Percentiles rank a stretch among this genome's conserved stretches.
Conservation (phyloP, 2,797 vertebrate genomes). For the Echiichthys vipera region DNA sequence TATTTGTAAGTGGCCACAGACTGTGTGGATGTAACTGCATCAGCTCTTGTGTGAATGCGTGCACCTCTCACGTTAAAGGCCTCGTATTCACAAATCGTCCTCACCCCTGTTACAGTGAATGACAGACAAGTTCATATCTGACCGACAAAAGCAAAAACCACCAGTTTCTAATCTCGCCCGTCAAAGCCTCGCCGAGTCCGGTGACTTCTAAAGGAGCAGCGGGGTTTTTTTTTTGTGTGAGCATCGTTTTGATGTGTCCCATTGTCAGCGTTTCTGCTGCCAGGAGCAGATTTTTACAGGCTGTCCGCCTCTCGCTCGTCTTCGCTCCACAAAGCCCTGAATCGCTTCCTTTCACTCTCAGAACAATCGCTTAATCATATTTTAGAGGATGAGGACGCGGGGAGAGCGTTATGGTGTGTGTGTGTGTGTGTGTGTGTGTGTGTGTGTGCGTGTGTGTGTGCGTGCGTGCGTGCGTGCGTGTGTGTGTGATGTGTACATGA, state of each 20-base stretch:
- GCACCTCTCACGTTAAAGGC: neutral
- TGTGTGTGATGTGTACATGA: slow-evolving; percentile 17
- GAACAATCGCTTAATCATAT: slow-evolving; percentile 65
- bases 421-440: slow-evolving; percentile 17
- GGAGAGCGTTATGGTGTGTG: slow-evolving; percentile 30
- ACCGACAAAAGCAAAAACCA: neutral
- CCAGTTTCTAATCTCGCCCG: slow-evolving; percentile 10
- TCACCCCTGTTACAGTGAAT: neutral
- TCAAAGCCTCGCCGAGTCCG: slow-evolving; percentile 25
- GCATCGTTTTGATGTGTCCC: slow-evolving; percentile 50
- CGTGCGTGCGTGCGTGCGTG: slow-evolving; percentile 2
- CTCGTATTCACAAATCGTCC: neutral
- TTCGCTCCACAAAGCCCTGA: slow-evolving; percentile 51
- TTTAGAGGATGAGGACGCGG: slow-evolving; percentile 43
- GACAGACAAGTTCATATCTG: slow-evolving; percentile 10
- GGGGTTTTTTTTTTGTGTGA: slow-evolving; percentile 26
- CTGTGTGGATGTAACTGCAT: too few relatives aligned
- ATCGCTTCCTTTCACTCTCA: slow-evolving; percentile 64
- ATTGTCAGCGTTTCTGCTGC: slow-evolving; percentile 65
- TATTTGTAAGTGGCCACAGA: too few relatives aligned
- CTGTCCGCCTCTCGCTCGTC: slow-evolving; percentile 50
- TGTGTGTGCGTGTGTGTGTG: slow-evolving; percentile 12
- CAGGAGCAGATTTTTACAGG: slow-evolving; percentile 61
- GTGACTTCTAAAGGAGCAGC: slow-evolving; percentile 53
- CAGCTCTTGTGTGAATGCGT: neutral